These are phyloP conservation scores for Heliopora coerulea DNA, from an alignment of 92 coral and sea anemone species.

Conservation along the genomic window DNA sequence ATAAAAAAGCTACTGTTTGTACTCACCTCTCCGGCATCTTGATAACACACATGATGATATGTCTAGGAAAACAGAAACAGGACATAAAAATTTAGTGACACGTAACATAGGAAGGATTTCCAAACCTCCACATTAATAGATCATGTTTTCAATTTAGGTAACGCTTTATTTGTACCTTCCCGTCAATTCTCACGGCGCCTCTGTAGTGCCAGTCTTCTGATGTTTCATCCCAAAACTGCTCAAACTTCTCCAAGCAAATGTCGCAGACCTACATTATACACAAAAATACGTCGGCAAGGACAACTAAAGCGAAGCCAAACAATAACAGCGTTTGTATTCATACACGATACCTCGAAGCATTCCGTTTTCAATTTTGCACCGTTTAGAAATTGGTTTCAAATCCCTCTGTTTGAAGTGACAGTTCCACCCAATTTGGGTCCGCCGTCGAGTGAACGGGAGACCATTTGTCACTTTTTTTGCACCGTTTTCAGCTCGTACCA, in stretches of 20 bases:
- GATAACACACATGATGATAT: conserved; percentile 84
- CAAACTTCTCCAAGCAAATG: conserved; percentile 92
- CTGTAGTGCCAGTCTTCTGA: conserved; percentile 98
- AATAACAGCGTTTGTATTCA: not conserved
- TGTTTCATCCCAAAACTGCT: conserved; percentile 95
- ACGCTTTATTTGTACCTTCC: conserved; percentile 64
- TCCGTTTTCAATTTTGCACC: no score
- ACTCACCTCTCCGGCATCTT: conserved; percentile 90
- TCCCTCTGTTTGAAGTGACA: no score
- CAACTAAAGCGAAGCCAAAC: not conserved
- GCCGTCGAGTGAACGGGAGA: no score
- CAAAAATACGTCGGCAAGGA: not conserved
- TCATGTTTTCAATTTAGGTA: no score
- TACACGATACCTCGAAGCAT: no score
- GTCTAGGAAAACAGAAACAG: conserved; percentile 67
- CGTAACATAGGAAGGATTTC: no score
- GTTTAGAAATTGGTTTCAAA: no score
- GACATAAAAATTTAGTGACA: not conserved
- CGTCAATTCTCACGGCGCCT: conserved; percentile 81
- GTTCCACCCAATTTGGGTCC: no score
- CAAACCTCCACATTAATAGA: no score
- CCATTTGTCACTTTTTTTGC: no score
- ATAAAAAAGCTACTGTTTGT: conserved; percentile 23
- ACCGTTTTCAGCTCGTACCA: no score
- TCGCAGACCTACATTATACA: conserved; percentile 63